These are phyloP conservation scores for Holocentrus rufus DNA, from an alignment of 2,797 vertebrate genomes.

Conservation along the genomic window DNA sequence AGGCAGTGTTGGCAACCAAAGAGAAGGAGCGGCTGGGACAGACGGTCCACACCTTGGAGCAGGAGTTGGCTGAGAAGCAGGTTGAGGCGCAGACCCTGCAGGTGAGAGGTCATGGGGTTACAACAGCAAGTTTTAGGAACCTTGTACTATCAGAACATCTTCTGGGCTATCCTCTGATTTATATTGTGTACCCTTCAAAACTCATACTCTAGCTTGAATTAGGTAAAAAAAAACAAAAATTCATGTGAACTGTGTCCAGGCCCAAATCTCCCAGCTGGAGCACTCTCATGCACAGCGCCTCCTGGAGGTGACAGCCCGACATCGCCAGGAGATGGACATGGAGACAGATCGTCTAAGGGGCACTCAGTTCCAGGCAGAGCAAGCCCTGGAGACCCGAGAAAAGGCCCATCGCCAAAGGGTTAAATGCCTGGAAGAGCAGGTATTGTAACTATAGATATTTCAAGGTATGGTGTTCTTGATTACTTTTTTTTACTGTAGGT, in stretches of 20 bases:
- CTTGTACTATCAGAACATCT: neutral
- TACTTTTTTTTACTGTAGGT: neutral
- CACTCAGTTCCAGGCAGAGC: slow-evolving; percentile 77
- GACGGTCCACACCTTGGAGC: slow-evolving; percentile 70
- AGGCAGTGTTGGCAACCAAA: slow-evolving; percentile 52
- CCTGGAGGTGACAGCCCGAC: slow-evolving; percentile 77
- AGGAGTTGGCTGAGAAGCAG: slow-evolving; percentile 72
- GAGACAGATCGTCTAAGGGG: slow-evolving; percentile 74
- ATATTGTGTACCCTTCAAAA: neutral
- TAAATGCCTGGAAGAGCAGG: slow-evolving; percentile 83
- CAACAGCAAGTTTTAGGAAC: neutral
- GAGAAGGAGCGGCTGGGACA: slow-evolving; percentile 74
- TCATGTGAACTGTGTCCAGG: slow-evolving; percentile 68
- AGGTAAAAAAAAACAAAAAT: slow-evolving; percentile 17
- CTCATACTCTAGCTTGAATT: slow-evolving; percentile 10
- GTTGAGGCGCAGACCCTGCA: slow-evolving; percentile 76
- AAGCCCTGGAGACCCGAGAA: slow-evolving; percentile 74
- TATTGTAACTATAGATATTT: slow-evolving; percentile 39
- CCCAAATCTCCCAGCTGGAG: slow-evolving; percentile 77
- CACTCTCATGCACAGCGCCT: slow-evolving; percentile 79
- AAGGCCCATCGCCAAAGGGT: slow-evolving; percentile 77
- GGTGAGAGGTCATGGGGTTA: slow-evolving; percentile 66
- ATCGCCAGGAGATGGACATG: slow-evolving; percentile 78
- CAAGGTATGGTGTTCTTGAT: neutral
- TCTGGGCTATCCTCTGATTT: neutral